Conservation (phyloP, 37 sponge, comb jelly and placozoan species). For the Aplysina aerophoba region DNA sequence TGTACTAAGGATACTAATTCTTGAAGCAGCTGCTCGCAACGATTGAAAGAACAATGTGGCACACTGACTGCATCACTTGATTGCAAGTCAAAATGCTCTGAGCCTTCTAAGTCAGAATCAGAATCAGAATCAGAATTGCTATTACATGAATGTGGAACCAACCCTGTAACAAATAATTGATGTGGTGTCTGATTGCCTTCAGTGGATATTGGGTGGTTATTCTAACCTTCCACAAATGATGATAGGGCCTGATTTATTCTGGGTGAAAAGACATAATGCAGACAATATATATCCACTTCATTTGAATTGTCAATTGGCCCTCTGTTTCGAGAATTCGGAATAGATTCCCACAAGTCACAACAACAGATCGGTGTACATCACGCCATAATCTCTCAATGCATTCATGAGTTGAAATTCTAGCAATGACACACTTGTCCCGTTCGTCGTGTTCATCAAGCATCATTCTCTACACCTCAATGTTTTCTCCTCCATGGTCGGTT, state of each 20-base stretch:
- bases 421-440: slow-evolving; percentile 41
- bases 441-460: too few species aligned
- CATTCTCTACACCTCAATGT: slow-evolving; percentile 7
- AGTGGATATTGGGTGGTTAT: slow-evolving; percentile 37
- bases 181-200: slow-evolving; percentile 22
- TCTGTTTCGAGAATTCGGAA: slow-evolving; percentile 19
- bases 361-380: slow-evolving; percentile 19
- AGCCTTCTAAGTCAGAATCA: slow-evolving; percentile 2
- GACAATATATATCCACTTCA: slow-evolving; percentile 6
- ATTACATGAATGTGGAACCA: not conserved
- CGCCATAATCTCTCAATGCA: slow-evolving; percentile 15
- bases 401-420: slow-evolving; percentile 23
- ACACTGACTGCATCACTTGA: slow-evolving; percentile 7
- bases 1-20: too few species aligned
- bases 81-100: too few species aligned
- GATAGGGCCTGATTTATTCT: slow-evolving; percentile 17
- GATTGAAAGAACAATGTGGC: slow-evolving; percentile 13
- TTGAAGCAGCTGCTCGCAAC: not conserved
- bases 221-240: slow-evolving; percentile 17
- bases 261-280: not conserved
- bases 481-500: slow-evolving; percentile 23
- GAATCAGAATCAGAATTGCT: not conserved
- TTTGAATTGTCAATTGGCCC: not conserved
- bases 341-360: not conserved
- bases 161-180: slow-evolving; percentile 16